Conservation (phyloP, 2,113 vertebrate genomes). For the Synodontis membranacea region DNA sequence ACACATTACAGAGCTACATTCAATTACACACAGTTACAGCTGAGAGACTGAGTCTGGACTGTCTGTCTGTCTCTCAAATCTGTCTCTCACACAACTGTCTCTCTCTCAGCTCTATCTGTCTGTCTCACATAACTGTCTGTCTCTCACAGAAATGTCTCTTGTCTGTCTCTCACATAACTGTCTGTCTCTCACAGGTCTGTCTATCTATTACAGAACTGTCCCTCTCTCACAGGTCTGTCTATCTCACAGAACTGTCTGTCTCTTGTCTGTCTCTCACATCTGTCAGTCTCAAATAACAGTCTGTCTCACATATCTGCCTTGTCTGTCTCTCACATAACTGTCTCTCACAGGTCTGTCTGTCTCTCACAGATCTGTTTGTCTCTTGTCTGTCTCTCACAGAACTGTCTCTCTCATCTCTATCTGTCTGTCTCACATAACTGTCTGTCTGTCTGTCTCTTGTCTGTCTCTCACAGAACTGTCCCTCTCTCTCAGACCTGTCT, state of each 20-base stretch:
- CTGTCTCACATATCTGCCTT: not conserved
- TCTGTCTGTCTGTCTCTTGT: too few species aligned
- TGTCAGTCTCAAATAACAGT: not conserved
- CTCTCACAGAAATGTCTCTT: constrained; percentile 75
- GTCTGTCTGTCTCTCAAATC: not conserved
- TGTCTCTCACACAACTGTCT: not conserved
- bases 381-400: not conserved
- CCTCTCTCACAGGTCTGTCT: constrained; percentile 66
- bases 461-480: constrained; percentile 77
- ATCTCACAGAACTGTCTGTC: constrained; percentile 16
- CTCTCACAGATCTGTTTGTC: not conserved
- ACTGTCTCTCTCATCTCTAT: not conserved
- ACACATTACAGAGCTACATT: not conserved
- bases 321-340: not conserved
- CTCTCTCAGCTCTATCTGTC: not conserved
- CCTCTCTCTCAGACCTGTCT: too few species aligned
- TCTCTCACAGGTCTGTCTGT: not conserved
- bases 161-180: constrained; percentile 58
- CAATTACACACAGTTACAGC: not conserved
- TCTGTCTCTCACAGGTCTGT: too few species aligned
- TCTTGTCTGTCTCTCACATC: too few species aligned
- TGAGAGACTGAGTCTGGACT: not conserved
- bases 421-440: not conserved
- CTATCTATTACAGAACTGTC: not conserved
- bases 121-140: not conserved